Evolutionary conservation across 2,113 vertebrate genomes (phyloP), one percentile per base, ranked within the genome.

Genomic region (Campylomormyrus numenius): DNA sequence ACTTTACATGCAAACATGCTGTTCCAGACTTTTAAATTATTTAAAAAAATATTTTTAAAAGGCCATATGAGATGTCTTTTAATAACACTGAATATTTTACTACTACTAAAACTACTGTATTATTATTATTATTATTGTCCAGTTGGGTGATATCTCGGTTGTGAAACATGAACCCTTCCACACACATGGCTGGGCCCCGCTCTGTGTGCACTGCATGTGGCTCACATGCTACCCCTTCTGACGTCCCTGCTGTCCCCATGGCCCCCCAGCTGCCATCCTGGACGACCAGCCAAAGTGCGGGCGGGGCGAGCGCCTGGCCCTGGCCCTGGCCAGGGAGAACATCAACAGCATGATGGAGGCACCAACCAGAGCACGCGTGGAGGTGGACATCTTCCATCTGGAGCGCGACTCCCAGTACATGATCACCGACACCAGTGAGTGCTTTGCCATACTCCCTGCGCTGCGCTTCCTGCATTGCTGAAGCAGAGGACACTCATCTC

Each of bases 391-490:
- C 91, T 98, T 97, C 52, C 97, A 98, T 91, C 95, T 98, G 91
- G 96, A 95, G 93, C 96, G 95, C 91, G 97, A 98, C 94, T 98
- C 97, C 92, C 97, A 98, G 95, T 98, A 97, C 90, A 96, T 97
- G 93, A 97, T 97, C 91, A 98, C 97, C 1, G 97, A 98, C 92
- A 98, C 97, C 92, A 97, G 97, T 98, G 94, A 96, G 97, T 95
- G 3, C 31, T 42, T 24, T 2, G 35, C 45, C 45, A 24, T 45
- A 42, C 31, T 48, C 24, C 39, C 21, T 10, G 45, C 3, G 8
- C 1, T 48, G 21, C 11, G 19, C 39, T n/a, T 24, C 39, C 21
- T 10, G 35, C 42, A n/a, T 85, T 85, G 35, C 45, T 46, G 45
- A 85, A 24, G 21, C 21, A 13, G 83, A 48, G 17, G 9, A 48